Conservation (phyloP, 2,797 vertebrate genomes). For the Neomorphus geoffroyi region DNA sequence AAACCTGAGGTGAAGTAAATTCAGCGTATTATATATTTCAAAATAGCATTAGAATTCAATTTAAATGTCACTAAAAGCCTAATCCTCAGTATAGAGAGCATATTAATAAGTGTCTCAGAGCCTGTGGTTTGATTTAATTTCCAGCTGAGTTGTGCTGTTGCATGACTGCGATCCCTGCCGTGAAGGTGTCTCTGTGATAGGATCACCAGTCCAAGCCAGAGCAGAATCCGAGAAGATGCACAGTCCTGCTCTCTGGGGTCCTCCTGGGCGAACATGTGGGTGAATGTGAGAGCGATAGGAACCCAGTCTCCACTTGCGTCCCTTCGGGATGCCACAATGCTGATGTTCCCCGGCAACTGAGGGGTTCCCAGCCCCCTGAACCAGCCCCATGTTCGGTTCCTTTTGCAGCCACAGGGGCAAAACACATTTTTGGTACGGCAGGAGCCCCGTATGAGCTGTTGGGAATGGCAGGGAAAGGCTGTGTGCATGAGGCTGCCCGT, state of each 20-base stretch:
- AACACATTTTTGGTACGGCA: not conserved
- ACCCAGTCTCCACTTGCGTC: not conserved
- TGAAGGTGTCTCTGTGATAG: not conserved
- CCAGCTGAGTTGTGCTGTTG: constrained; percentile 26
- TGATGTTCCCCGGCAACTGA: not conserved
- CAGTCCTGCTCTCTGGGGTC: not conserved
- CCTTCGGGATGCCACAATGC: not conserved
- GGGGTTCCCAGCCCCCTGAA: rapidly evolving
- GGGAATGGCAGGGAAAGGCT: not conserved
- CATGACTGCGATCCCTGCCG: not conserved
- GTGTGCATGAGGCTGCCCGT: not conserved
- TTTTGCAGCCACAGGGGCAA: not conserved
- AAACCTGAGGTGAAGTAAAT: constrained; percentile 70
- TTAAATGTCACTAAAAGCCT: constrained; percentile 66
- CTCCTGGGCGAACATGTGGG: rapidly evolving
- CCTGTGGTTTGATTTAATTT: constrained; percentile 42
- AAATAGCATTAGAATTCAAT: constrained; percentile 75
- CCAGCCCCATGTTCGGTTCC: rapidly evolving
- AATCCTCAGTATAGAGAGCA: constrained; percentile 48
- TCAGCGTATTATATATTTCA: constrained; percentile 61
- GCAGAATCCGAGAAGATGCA: not conserved
- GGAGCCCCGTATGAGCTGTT: not conserved
- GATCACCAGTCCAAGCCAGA: rapidly evolving
- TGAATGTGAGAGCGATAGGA: not conserved
- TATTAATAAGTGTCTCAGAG: constrained; percentile 50